Evolutionary conservation across 2,888 invertebrate genomes (phyloP).

Genomic region (Polyommatus icarus): DNA sequence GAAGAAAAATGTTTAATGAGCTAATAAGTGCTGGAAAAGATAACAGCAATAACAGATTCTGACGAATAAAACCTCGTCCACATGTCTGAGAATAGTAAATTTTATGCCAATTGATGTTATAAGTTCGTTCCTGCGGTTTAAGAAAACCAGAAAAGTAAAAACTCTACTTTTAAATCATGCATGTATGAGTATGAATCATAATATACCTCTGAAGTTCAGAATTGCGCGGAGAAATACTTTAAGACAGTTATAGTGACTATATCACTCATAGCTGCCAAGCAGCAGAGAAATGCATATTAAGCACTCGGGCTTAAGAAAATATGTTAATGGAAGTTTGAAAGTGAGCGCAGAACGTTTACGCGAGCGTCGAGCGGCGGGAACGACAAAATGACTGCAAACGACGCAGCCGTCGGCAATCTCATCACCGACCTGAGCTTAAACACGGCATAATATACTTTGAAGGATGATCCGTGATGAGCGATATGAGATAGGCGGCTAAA

Average conservation of each 20-base stretch:
- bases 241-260: neutral
- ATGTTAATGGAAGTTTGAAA: slow-evolving; percentile 29
- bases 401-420: slow-evolving; percentile 20
- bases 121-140: neutral
- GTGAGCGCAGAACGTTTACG: slow-evolving; percentile 28
- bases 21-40: neutral
- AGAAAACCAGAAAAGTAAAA: neutral
- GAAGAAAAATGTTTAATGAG: slow-evolving; percentile 1
- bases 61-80: neutral
- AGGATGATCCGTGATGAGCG: neutral
- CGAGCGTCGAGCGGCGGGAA: neutral
- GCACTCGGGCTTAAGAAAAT: slow-evolving; percentile 14
- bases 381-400: slow-evolving; percentile 8
- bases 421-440: slow-evolving; percentile 3
- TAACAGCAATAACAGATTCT: neutral
- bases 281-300: slow-evolving; percentile 21
- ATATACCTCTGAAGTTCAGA: neutral
- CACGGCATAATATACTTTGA: slow-evolving; percentile 5
- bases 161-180: neutral
- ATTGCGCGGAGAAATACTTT: neutral
- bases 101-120: neutral
- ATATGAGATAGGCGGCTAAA: neutral
- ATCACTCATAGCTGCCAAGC: neutral
- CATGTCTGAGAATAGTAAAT: neutral
- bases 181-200: neutral